Evolutionary conservation across 2,888 invertebrate genomes (phyloP).

Genomic region (Brenthis hecate): DNA sequence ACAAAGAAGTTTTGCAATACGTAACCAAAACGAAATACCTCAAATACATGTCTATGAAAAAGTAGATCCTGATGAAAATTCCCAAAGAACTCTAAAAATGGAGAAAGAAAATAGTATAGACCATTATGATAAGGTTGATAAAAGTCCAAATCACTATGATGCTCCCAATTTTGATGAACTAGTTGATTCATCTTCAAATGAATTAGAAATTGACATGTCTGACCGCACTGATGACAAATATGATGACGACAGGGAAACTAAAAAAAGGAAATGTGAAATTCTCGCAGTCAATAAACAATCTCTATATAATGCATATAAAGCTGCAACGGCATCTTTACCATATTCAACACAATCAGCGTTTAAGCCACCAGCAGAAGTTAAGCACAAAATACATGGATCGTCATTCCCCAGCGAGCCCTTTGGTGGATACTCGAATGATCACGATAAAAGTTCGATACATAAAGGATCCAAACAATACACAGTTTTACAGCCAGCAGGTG

Average conservation of each 20-base stretch:
- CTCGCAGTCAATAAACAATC: slow-evolving; percentile 78
- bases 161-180: slow-evolving; percentile 89
- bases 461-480: slow-evolving; percentile 91
- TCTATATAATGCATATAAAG: slow-evolving; percentile 79
- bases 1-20: slow-evolving; percentile 84
- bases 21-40: slow-evolving; percentile 54
- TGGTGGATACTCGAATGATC: slow-evolving; percentile 86
- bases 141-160: slow-evolving; percentile 84
- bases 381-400: slow-evolving; percentile 72
- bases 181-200: slow-evolving; percentile 90
- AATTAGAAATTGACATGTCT: slow-evolving; percentile 90
- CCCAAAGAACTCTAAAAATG: slow-evolving; percentile 39
- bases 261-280: slow-evolving; percentile 78
- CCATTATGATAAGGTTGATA: slow-evolving; percentile 70
- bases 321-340: slow-evolving; percentile 81
- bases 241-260: slow-evolving; percentile 80
- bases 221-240: slow-evolving; percentile 86
- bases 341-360: slow-evolving; percentile 91
- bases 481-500: slow-evolving; percentile 91
- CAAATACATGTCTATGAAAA: slow-evolving; percentile 54
- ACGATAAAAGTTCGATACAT: slow-evolving; percentile 65
- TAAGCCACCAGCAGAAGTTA: slow-evolving; percentile 88
- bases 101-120: slow-evolving; percentile 65
- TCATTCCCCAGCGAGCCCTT: slow-evolving; percentile 86
- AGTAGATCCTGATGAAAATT: slow-evolving; percentile 45